Conservation (phyloP, 2,888 invertebrate species). For the Sphecodes monilicornis region DNA sequence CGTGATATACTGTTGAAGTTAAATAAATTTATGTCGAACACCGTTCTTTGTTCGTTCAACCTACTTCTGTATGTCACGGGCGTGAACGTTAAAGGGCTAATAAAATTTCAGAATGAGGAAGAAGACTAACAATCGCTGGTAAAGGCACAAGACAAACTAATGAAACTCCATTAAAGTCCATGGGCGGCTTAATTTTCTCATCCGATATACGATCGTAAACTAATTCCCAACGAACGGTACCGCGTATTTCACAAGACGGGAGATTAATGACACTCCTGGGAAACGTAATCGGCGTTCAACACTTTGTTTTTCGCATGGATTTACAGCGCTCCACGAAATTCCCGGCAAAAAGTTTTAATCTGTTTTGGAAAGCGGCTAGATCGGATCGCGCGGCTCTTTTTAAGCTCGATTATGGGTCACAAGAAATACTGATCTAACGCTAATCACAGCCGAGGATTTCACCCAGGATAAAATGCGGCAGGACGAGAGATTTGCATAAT, state of each 20-base stretch:
- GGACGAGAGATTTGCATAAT: slow-evolving; percentile 26
- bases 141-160: not conserved
- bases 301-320: not conserved
- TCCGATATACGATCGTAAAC: not conserved
- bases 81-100: not conserved
- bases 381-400: not conserved
- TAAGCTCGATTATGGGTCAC: not conserved
- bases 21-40: slow-evolving; percentile 5
- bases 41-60: not conserved
- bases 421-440: not conserved
- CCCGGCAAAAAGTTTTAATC: slow-evolving; percentile 20
- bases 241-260: not conserved
- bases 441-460: slow-evolving; percentile 31
- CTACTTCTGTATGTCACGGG: not conserved
- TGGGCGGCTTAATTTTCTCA: not conserved
- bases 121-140: not conserved
- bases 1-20: not conserved
- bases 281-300: not conserved
- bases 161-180: not conserved
- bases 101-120: not conserved
- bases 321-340: slow-evolving; percentile 2
- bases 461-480: slow-evolving; percentile 29
- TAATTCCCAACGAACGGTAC: not conserved
- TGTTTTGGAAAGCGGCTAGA: slow-evolving; percentile 12
- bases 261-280: not conserved